Conservation (phyloP, 2,113 vertebrate genomes). For the Phrynocephalus versicolor region DNA sequence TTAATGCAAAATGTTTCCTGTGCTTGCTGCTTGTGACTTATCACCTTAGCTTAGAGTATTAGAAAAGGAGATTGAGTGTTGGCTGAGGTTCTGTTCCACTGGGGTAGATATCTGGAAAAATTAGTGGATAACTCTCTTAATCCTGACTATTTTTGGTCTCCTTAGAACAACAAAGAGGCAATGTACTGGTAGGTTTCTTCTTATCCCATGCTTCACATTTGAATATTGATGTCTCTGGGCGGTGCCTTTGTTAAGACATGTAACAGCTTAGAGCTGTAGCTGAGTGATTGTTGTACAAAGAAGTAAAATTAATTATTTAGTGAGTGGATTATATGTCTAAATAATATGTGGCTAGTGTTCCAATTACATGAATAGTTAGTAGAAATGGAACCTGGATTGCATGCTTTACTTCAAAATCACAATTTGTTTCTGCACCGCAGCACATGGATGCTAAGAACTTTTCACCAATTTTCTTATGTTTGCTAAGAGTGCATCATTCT, state of each 20-base stretch:
- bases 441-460: not conserved
- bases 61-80: not conserved
- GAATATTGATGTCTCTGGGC: not conserved
- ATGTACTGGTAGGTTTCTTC: not conserved
- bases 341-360: too few species aligned
- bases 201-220: not conserved
- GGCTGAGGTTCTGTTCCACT: not conserved
- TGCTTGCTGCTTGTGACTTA: not conserved
- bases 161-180: not conserved
- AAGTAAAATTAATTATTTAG: not conserved
- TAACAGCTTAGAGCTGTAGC: not conserved
- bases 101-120: not conserved
- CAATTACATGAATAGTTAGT: not conserved
- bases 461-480: constrained; percentile 6
- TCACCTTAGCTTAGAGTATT: not conserved
- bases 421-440: not conserved
- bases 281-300: not conserved
- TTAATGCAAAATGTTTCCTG: not conserved
- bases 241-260: not conserved
- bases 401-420: not conserved
- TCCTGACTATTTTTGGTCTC: not conserved
- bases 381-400: too few species aligned
- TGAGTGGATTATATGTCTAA: not conserved
- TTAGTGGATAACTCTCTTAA: not conserved
- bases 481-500: constrained; percentile 16